These are phyloP conservation scores for Liposcelis brunnea DNA, from an alignment of 2,888 invertebrate species.

Conservation along the genomic window DNA sequence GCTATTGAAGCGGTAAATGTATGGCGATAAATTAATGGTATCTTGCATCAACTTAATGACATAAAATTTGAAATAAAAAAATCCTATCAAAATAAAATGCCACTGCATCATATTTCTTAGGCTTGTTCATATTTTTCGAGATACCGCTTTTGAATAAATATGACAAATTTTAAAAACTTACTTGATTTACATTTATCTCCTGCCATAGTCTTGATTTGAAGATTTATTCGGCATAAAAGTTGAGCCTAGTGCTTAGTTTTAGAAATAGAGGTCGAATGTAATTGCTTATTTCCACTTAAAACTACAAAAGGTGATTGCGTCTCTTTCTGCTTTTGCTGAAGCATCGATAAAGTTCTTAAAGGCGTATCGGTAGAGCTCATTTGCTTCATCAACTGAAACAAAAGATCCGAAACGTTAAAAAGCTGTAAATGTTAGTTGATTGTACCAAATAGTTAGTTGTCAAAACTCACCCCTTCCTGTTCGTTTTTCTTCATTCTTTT, in stretches of 20 bases:
- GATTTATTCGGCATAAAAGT: no score
- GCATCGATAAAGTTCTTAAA: constrained; percentile 78
- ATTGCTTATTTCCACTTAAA: constrained; percentile 72
- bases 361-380: constrained; percentile 98
- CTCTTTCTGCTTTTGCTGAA: constrained; percentile 90
- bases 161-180: no score
- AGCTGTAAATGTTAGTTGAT: background rate
- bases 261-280: constrained; percentile 31
- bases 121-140: no score
- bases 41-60: no score
- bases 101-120: no score
- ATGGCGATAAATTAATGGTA: no score
- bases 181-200: no score
- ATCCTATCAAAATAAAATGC: no score
- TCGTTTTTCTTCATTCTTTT: constrained; percentile 87
- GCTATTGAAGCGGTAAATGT: no score
- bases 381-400: constrained; percentile 72
- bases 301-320: constrained; percentile 85
- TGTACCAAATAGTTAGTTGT: background rate
- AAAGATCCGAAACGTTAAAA: constrained; percentile 11
- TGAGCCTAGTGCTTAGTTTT: constrained; percentile 24
- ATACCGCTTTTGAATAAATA: no score
- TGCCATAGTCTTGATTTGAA: no score
- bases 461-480: constrained; percentile 64
- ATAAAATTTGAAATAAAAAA: no score